Evolutionary conservation across 1,140 invertebrate species (phyloP), one percentile per base, ranked within the genome.

Genomic region (Leptinotarsa defecta): DNA sequence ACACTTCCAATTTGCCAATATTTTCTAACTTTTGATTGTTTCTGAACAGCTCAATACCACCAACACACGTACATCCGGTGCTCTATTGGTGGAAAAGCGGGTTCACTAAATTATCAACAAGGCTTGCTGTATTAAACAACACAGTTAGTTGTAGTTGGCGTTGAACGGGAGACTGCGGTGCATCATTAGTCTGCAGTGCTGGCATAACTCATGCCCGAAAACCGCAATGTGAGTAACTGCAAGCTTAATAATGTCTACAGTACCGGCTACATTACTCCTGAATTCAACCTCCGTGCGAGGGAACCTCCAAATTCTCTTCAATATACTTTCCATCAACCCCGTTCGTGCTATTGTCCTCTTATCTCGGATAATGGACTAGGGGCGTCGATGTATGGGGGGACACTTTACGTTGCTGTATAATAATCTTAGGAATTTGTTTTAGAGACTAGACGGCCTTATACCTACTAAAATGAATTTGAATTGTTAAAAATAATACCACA

Each of bases 141-240:
- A 73, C 68, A 75, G 48, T 77, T 75, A 73, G 76, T 70, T 73
- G 72, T 74, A 74, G 74, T 75, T 80, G 68, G 71, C 74, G 64
- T 73, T 72, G 74, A 68, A 49, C 70, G 61, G 73, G 73, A 73
- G 62, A 70, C 76, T 77, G 75, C 48, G 77, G 78, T 79, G 80
- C 79, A 80, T 80, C 77, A 80, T 80, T 80, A 80, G 79, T 80
- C 79, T 80, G 79, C 77, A 78, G 75, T 76, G 79, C 77, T 72
- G 49, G 57, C 75, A 74, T 82, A 82, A 81, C 77, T 82, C 81
- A 82, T 77, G 74, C 79, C 79, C 73, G 64, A 73, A 63, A 81
- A 81, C 81, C 80, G 78, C 80, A 81, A 78, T 79, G 79, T 83
- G 81, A 83, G 80, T 83, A 81, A 83, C 81, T 81, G 79, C 80